Base-by-base conservation (phyloP, 1,140 invertebrate genomes). In the Hermatobates lingyangjiaoensis region DNA sequence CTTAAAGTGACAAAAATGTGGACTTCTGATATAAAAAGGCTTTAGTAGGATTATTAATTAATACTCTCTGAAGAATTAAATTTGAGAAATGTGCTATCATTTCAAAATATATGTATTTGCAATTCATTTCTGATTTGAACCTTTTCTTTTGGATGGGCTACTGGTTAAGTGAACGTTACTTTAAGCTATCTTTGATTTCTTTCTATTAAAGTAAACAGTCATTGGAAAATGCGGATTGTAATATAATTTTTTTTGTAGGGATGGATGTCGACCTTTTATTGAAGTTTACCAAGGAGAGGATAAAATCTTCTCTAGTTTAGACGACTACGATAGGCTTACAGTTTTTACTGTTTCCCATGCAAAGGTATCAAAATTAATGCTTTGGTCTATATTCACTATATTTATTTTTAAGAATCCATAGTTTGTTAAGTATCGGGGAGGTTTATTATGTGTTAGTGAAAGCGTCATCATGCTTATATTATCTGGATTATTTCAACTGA, bases 181-280 rank as follows among this genome's bases (percentile, higher is more conserved):
- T 10, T 44, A 44, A 10, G 10, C 20, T 10, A n/a, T 21, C 7
- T 4, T 46, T 7, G 26, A 48, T 48, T 27, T 48, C 15, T 45
- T 51, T 18, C 28, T 52, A 30, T 52, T 45, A 18, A 4, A 18
- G n/a, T 42, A 4, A 5, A 18, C 4, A 42, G 4, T 5, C 21
- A 18, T 42, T 42, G 21, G 3, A 27, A 14, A n/a, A 2, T 25
- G 7, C 20, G 12, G 7, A 27, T 25, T 51, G 34, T 39, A 3
- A 24, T 26, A 27, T 46, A 7, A 20, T 42, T 42, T 45, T 50
- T 54, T 40, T 50, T 66, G 42, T 59, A 83, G 86, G 51, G 92
- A 93, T 71, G 92, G 92, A 1, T 94, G 90, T 63, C 72, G 90
- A 54, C 89, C 91, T 14, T 95, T 88, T 68, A 73, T 92, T 23